Evolutionary conservation across 2,113 vertebrate genomes (phyloP), one percentile per base, ranked within the genome.

Genomic region (Pardalotus punctatus): DNA sequence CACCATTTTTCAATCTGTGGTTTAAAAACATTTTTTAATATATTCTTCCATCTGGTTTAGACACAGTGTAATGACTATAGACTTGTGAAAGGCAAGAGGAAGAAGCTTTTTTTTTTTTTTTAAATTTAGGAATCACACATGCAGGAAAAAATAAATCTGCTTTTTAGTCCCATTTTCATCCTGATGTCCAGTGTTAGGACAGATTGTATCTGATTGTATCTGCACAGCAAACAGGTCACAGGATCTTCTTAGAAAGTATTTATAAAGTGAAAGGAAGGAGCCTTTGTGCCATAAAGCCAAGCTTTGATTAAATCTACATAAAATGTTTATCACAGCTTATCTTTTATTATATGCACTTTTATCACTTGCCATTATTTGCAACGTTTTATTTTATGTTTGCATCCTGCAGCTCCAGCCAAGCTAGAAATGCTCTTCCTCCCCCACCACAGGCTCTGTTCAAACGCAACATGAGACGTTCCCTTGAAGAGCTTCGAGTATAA

Each of bases 1-100:
- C 87, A 96, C 45, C 65, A 10, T 50, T 74, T 62, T 71, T 61
- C 67, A 80, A 93, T 84, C 89, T 88, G 94, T 76, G 93, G 93
- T 95, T 95, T 94, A 84, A 95, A 96, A 94, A 47, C 85, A 90
- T 77, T 90, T 96, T 90, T 94, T 77, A 94, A 94, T 90, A 90
- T 86, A 90, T 84, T 88, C 91, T 88, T 87, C 92, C 96, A 95
- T 95, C 87, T 96, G 91, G 79, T 70, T 94, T 65, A 88, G 42
- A 77, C 28, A 6, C 28, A 94, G 77, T 35, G 51, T 47, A 88
- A 76, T 81, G 66, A 76, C 85, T 95, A 45, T 38, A 93, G 76
- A 92, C 69, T 79, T 87, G 88, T 87, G 89, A 84, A 82, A 81
- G 67, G 53, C 70, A 6, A 3, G 64, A 40, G 31, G 38, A 36